Evolutionary conservation across 2,888 invertebrate species (phyloP), one percentile per base, ranked within the genome.

Genomic region (Panopea generosa): DNA sequence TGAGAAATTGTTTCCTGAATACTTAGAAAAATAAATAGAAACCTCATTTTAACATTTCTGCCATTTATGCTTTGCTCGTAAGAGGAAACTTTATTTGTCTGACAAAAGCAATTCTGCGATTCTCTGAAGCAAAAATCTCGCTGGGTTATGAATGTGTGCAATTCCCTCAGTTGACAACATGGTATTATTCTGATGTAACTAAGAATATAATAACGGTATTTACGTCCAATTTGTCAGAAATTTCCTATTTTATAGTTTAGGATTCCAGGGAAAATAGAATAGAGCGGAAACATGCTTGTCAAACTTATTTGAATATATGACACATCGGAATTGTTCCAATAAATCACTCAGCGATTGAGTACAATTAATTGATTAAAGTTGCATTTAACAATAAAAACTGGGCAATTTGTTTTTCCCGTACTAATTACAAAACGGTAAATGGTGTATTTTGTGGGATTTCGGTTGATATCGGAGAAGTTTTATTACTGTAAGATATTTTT

Each of bases 261-360:
- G 16, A 9, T 45, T 45, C 7, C 50, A 53, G 50, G 53, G 55
- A 29, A 53, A 24, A 2, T 14, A 24, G 53, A 63, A 63, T 24
- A 24, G n/a, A 26, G 52, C 68, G 45, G 50, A 33, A 38, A n/a
- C 47, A 61, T 45, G 61, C 33, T 45, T 69, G 68, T 69, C 68
- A 38, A 52, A 55, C 47, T 69, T 69, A 69, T 69, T 61, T 69
- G 68, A 69, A 69, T 69, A 61, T 53, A 69, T 61, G 68, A 69
- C 68, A 69, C 59, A 69, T 67, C 59, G 27, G 33, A 59, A n/a
- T 29, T 16, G 18, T 38, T 50, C 38, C 43, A 49, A 67, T 67
- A 67, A 59, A 67, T 67, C 67, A 67, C 33, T 33, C 33, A 33
- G 33, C 33, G 33, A 33, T 7, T 33, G 33, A 4, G 33, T 33